Conservation (phyloP, 2,888 invertebrate genomes). For the Congeria kusceri region DNA sequence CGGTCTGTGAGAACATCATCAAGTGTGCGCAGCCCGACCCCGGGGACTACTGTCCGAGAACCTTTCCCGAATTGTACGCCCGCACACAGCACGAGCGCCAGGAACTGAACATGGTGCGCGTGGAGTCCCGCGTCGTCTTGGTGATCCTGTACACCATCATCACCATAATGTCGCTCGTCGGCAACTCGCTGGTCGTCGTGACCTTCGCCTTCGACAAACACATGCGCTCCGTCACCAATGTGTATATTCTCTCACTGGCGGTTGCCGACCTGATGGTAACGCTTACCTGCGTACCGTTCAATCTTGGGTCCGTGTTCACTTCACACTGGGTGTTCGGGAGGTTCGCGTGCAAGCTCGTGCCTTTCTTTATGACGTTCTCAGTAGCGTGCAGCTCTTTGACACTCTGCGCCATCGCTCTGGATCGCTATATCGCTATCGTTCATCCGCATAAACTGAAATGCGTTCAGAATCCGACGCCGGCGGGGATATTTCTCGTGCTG, state of each 20-base stretch:
- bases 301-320: conserved; percentile 65
- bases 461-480: conserved; percentile 63
- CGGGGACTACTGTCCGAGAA: conserved; percentile 14
- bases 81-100: neutral
- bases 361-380: conserved; percentile 71
- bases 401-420: conserved; percentile 73
- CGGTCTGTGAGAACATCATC: conserved; percentile 15
- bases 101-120: conserved; percentile 7
- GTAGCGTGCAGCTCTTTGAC: conserved; percentile 74
- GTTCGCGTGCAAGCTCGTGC: conserved; percentile 73
- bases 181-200: conserved; percentile 72
- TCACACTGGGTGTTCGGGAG: conserved; percentile 70
- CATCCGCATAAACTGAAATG: conserved; percentile 73
- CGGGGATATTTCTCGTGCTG: conserved; percentile 56
- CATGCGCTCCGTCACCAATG: conserved; percentile 74
- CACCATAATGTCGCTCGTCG: conserved; percentile 67
- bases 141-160: conserved; percentile 68
- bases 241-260: conserved; percentile 74
- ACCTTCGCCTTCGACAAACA: conserved; percentile 70
- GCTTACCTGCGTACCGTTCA: conserved; percentile 70
- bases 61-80: conserved; percentile 22
- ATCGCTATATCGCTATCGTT: conserved; percentile 75
- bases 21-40: conserved; percentile 14
- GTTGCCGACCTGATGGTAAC: conserved; percentile 72
- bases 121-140: conserved; percentile 45